Evolutionary conservation across 2,797 vertebrate genomes (phyloP).

Genomic region (Allobates femoralis): DNA sequence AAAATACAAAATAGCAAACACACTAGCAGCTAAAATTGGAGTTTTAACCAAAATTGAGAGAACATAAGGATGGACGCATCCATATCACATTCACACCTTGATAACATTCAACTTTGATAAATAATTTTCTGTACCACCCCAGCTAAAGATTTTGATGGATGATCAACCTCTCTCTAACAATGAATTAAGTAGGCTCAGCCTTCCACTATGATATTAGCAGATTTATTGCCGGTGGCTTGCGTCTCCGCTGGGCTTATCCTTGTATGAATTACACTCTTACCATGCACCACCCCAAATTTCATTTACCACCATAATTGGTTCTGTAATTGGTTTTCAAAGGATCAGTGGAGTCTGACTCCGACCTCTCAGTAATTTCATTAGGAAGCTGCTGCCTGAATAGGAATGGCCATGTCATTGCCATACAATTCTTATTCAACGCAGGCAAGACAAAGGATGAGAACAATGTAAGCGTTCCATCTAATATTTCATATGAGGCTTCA

Average conservation of each 20-base stretch:
- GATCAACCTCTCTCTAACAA: conserved; percentile 40
- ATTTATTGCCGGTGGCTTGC: conserved; percentile 24
- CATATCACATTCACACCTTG: not conserved
- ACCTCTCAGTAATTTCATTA: conserved; percentile 54
- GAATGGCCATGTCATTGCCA: conserved; percentile 38
- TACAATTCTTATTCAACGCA: conserved; percentile 30
- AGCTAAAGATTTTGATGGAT: not conserved
- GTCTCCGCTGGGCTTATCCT: conserved; percentile 7
- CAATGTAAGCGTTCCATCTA: not conserved
- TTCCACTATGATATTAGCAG: not conserved
- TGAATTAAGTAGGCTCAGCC: conserved; percentile 13
- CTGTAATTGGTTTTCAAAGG: conserved; percentile 56
- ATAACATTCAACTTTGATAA: not conserved
- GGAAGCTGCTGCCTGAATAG: not conserved
- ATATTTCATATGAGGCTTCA: not conserved
- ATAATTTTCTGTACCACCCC: not conserved
- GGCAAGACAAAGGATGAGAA: conserved; percentile 9
- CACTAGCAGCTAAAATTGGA: too few relatives aligned
- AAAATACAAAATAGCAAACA: too few relatives aligned
- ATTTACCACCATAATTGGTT: conserved; percentile 60
- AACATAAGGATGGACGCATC: not conserved
- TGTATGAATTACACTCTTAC: conserved; percentile 46
- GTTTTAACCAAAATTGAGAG: not conserved
- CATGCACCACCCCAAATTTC: conserved; percentile 58
- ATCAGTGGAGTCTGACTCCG: conserved; percentile 45